Evolutionary conservation across 2,797 vertebrate genomes (phyloP), one percentile per base, ranked within the genome.

Genomic region (Carapus acus): DNA sequence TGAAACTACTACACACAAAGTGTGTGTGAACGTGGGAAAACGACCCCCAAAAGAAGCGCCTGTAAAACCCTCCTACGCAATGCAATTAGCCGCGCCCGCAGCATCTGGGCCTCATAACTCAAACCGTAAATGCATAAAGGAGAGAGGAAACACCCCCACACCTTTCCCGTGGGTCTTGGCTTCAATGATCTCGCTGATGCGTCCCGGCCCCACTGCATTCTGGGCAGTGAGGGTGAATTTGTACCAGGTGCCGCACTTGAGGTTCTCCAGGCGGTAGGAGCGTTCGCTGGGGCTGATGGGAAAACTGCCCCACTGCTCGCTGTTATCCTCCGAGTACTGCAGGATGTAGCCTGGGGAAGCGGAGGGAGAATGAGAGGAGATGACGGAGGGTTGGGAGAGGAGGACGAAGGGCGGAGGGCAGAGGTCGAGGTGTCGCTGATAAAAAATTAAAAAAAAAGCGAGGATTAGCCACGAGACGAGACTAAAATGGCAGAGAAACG

Each of bases 151-250:
- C 2, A 11, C 9, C 3, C 31, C 20, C 38, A 0, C 76, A 99
- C 96, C 96, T 93, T 98, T 98, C 49, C 96, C 96, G 3, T 97
- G 85, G 0, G 96, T 99, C 85, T 99, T 99, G 1, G 96, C 96
- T 79, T 99, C 96, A 45, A 99, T 99, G 76, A 99, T 99, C 77
- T 99, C 96, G 41, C 96, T 99, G 84, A 99, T 99, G 68, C 94
- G 94, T 1, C 96, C 96, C 0, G 96, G 94, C 2, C 96, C 96
- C 46, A 99, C 96, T 37, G 93, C 96, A 1, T 99, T 99, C 79
- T 97, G 94, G 34, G 96, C 96, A 0, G 96, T 98, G 47, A 99
- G 79, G 1, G 96, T 99, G 78, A 99, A 99, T 76, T 99, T 99
- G 74, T 99, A 99, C 96, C 96, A 99, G 0, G 96, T 99, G 29